These are phyloP conservation scores for Diaphora mendica DNA, from an alignment of 2,888 invertebrate genomes.

Conservation along the genomic window DNA sequence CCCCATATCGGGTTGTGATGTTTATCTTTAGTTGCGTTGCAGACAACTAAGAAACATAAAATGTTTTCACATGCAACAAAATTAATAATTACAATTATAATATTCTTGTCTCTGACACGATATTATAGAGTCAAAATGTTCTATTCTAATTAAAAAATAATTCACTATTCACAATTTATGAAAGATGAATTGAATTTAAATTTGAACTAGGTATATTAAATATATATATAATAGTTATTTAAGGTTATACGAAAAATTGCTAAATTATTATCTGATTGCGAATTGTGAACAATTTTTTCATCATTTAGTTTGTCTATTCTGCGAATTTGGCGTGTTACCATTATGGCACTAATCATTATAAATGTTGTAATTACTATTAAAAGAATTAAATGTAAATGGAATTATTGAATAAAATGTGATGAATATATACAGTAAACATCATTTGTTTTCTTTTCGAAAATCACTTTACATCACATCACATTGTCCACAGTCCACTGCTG, in stretches of 20 bases:
- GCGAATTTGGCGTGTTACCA: constrained; percentile 32
- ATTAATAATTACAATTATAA: constrained; percentile 26
- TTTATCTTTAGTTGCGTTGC: constrained; percentile 24
- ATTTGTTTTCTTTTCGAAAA: constrained; percentile 18
- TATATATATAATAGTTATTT: constrained; percentile 32
- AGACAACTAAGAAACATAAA: constrained; percentile 32
- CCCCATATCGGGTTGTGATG: constrained; percentile 49
- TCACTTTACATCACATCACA: too few species aligned
- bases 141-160: constrained; percentile 33
- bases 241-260: constrained; percentile 27
- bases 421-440: constrained; percentile 51
- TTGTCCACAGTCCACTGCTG: too few species aligned
- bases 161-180: constrained; percentile 32
- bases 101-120: constrained; percentile 24
- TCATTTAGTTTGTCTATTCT: constrained; percentile 14
- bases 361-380: constrained; percentile 56
- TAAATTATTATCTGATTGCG: constrained; percentile 22
- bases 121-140: constrained; percentile 27
- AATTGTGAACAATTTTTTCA: constrained; percentile 19
- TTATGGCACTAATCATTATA: constrained; percentile 43
- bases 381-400: constrained; percentile 52
- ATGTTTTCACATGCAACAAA: constrained; percentile 21
- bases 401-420: constrained; percentile 62
- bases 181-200: constrained; percentile 31
- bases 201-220: constrained; percentile 22